Evolutionary conservation across 1,140 invertebrate species (phyloP).

Genomic region (Drosophila lacteicornis): DNA sequence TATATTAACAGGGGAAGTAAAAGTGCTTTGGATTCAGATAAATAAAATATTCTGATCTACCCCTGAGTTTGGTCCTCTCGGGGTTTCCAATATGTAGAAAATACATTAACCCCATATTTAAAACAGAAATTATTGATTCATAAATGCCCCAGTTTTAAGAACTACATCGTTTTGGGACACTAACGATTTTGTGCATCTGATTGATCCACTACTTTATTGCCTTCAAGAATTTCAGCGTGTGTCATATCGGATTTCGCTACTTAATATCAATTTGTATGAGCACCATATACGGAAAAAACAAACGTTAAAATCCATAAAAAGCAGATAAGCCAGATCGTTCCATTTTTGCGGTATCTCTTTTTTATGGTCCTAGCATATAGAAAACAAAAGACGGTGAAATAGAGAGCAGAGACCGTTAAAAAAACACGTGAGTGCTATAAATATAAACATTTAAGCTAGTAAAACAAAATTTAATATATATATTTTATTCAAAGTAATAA

Average conservation of each 20-base stretch:
- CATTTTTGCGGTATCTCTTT: slow-evolving; percentile 16
- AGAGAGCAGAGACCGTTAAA: slow-evolving; percentile 12
- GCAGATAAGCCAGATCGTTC: slow-evolving; percentile 9
- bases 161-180: not conserved
- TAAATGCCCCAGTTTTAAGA: not conserved
- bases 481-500: not conserved
- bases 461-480: not conserved
- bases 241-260: slow-evolving; percentile 26
- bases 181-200: slow-evolving; percentile 11
- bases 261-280: slow-evolving; percentile 38
- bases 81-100: not conserved
- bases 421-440: slow-evolving; percentile 11
- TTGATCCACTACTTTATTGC: slow-evolving; percentile 21
- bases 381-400: slow-evolving; percentile 23
- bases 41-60: not conserved
- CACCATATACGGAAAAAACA: slow-evolving; percentile 9
- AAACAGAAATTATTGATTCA: not conserved
- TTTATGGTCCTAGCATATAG: slow-evolving; percentile 17
- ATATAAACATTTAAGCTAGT: not conserved
- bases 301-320: slow-evolving; percentile 24
- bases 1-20: slow-evolving; percentile 12
- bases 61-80: not conserved
- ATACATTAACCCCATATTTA: slow-evolving; percentile 23
- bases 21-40: slow-evolving; percentile 11
- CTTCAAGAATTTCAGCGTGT: not conserved